phyloP scores from a whole-genome alignment of 2,113 vertebrate species.

The Myotis brandtii region DNA sequence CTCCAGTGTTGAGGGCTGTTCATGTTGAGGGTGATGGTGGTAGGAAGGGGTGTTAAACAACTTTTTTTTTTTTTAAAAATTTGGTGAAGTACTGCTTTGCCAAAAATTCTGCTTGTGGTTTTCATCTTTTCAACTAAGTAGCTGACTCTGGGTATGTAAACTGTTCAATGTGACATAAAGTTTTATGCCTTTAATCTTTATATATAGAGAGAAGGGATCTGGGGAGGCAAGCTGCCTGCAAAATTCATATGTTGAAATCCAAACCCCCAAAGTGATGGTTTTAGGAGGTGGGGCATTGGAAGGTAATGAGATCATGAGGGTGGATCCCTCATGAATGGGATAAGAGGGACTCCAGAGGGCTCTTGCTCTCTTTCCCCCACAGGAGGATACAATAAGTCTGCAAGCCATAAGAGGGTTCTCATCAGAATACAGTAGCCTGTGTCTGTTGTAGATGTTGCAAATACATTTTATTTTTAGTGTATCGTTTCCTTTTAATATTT shows the following conservation, averaged over 20 bases:
- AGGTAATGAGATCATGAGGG: not conserved
- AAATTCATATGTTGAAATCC: not conserved
- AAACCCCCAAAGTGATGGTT: not conserved
- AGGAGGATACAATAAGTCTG: not conserved
- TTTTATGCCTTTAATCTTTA: not conserved
- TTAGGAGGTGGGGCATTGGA: not conserved
- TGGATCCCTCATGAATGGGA: not conserved
- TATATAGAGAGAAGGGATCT: not conserved
- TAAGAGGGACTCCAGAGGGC: not conserved
- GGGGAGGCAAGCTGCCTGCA: not conserved
- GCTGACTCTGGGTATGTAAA: not conserved
- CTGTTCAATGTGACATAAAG: not conserved
- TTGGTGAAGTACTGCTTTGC: not conserved
- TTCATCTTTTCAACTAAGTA: not conserved
- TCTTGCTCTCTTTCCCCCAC: not conserved
- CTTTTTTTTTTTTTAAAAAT: not conserved
- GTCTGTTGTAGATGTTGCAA: not conserved
- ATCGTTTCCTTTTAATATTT: not conserved
- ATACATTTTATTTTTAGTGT: not conserved
- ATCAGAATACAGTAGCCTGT: not conserved
- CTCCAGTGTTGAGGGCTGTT: not conserved
- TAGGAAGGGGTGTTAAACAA: not conserved
- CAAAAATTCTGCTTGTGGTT: not conserved
- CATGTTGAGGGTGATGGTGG: not conserved
- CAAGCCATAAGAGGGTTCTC: not conserved